A percentile compares a stretch with the other conserved stretches of the same genome.
Conservation (phyloP, 2,797 vertebrate species). For the Scyliorhinus canicula region DNA sequence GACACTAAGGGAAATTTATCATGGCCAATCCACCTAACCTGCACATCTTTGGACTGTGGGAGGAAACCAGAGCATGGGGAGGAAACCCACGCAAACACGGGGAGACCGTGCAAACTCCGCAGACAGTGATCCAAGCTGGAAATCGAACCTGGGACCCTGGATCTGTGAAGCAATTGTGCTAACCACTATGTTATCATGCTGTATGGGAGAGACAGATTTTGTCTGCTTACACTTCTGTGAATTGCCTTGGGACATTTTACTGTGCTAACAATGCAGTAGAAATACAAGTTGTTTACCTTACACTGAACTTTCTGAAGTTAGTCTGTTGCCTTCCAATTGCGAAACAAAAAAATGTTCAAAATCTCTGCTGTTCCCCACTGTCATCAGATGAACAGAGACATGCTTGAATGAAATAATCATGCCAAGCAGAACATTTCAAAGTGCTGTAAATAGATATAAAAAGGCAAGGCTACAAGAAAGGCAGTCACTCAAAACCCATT, state of each 20-base stretch:
- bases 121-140: too few species aligned
- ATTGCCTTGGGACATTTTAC: not conserved
- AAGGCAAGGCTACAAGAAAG: slow-evolving; percentile 15
- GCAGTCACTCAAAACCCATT: slow-evolving; percentile 34
- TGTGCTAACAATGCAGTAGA: too few species aligned
- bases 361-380: not conserved
- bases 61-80: too few species aligned
- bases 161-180: too few species aligned
- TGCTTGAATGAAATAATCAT: slow-evolving; percentile 14
- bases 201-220: not conserved
- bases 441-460: slow-evolving; percentile 36
- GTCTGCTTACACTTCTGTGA: not conserved
- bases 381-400: not conserved
- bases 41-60: too few species aligned
- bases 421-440: slow-evolving; percentile 27
- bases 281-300: not conserved
- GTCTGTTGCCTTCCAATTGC: not conserved
- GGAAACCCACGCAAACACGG: too few species aligned
- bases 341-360: not conserved
- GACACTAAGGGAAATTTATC: too few species aligned
- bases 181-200: too few species aligned
- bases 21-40: too few species aligned
- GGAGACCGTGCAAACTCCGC: too few species aligned
- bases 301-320: not conserved
- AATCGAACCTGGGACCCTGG: too few species aligned